Conservation (phyloP, 2,113 vertebrate genomes). For the Clarias batrachus region DNA sequence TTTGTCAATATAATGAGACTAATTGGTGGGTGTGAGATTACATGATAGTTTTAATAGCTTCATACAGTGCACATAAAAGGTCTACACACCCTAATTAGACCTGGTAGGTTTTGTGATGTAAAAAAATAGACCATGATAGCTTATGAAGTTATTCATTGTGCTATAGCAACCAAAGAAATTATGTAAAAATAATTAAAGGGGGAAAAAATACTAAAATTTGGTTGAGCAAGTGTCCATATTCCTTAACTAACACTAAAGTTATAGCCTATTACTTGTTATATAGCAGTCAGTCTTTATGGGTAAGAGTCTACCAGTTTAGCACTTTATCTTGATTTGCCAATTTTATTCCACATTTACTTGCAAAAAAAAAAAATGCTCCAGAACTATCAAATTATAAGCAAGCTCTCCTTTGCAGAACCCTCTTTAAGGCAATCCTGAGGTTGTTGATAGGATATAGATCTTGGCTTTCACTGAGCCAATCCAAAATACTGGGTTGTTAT, state of each 20-base stretch:
- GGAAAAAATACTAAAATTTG: neutral
- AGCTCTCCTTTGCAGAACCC: neutral
- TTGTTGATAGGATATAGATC: neutral
- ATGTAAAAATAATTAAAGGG: neutral
- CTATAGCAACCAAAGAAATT: neutral
- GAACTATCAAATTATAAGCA: neutral
- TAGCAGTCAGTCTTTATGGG: neutral
- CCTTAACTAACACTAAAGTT: neutral
- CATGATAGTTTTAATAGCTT: neutral
- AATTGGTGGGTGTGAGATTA: neutral
- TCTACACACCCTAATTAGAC: neutral
- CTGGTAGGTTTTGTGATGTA: neutral
- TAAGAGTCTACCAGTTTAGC: neutral
- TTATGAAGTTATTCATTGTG: neutral
- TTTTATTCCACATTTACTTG: neutral
- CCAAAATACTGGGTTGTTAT: neutral
- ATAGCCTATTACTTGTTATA: neutral
- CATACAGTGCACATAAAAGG: neutral
- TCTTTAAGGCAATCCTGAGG: neutral
- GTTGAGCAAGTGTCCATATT: neutral
- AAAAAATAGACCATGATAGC: neutral
- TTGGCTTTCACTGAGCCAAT: neutral
- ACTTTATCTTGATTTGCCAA: neutral
- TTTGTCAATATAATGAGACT: neutral
- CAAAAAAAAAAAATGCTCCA: neutral